These are phyloP conservation scores for Himantopus leucocephalus DNA, from an alignment of 2,113 vertebrate species.

Conservation along the genomic window DNA sequence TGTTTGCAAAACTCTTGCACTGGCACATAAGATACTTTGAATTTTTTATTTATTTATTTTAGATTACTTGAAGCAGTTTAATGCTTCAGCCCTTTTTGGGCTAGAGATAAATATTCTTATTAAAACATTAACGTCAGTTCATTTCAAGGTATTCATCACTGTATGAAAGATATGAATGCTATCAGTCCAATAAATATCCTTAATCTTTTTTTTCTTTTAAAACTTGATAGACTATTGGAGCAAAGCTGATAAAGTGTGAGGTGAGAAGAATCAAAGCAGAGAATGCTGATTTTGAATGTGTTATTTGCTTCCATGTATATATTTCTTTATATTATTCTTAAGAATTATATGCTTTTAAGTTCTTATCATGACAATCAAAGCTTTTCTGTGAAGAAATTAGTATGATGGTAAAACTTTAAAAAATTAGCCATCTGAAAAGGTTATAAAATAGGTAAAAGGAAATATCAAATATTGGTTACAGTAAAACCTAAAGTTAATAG, in stretches of 20 bases:
- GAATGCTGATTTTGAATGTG: background rate
- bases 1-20: background rate
- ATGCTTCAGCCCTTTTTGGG: background rate
- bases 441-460: background rate
- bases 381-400: background rate
- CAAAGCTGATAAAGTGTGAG: background rate
- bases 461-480: background rate
- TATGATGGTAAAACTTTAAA: background rate
- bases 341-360: background rate
- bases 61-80: background rate
- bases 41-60: background rate
- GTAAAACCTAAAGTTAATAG: background rate
- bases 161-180: background rate
- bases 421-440: background rate
- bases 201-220: background rate
- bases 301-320: background rate
- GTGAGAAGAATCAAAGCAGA: background rate
- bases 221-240: background rate
- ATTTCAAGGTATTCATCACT: background rate
- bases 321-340: background rate
- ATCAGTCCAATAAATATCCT: background rate
- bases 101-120: background rate
- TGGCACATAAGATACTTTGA: background rate
- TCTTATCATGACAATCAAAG: background rate
- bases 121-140: background rate